phyloP scores from a whole-genome alignment of 2,888 invertebrate species.

The Drosophila flavopinicola region DNA sequence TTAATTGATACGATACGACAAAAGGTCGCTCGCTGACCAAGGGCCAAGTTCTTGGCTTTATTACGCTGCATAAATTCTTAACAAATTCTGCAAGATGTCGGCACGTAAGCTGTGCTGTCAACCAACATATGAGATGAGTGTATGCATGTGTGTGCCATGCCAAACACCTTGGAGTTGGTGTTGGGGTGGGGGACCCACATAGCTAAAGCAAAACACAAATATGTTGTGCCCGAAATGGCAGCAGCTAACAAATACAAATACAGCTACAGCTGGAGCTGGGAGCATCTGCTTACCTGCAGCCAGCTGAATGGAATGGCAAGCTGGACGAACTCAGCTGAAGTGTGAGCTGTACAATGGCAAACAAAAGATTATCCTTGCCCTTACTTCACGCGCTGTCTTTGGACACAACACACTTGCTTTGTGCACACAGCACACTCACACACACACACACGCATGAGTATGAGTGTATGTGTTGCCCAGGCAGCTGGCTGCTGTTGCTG shows the following conservation, averaged over 20 bases:
- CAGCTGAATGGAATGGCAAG: slow-evolving; percentile 33
- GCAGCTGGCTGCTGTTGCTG: slow-evolving; percentile 49
- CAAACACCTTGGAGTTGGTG: slow-evolving; percentile 14
- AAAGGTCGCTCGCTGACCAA: background rate
- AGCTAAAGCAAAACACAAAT: slow-evolving; percentile 51
- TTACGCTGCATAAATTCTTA: slow-evolving; percentile 69
- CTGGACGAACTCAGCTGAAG: slow-evolving; percentile 37
- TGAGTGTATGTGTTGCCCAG: slow-evolving; percentile 25
- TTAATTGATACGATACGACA: slow-evolving; percentile 60
- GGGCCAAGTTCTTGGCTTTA: slow-evolving; percentile 35
- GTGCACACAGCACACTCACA: slow-evolving; percentile 28
- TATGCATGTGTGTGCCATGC: slow-evolving; percentile 3
- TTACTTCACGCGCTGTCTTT: slow-evolving; percentile 59
- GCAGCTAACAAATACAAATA: slow-evolving; percentile 13
- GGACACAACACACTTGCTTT: slow-evolving; percentile 50
- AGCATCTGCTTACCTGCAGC: slow-evolving; percentile 50
- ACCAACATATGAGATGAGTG: slow-evolving; percentile 36
- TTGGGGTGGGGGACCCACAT: slow-evolving; percentile 23
- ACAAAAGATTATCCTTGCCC: slow-evolving; percentile 80
- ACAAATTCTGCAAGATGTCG: slow-evolving; percentile 62
- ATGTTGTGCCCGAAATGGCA: slow-evolving; percentile 49
- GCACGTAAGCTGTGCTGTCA: slow-evolving; percentile 60
- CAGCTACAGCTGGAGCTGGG: background rate
- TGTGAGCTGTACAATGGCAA: slow-evolving; percentile 59
- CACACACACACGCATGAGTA: slow-evolving; percentile 8